Base-by-base conservation (phyloP, 2,888 invertebrate species). In the Pyrrhia umbra region DNA sequence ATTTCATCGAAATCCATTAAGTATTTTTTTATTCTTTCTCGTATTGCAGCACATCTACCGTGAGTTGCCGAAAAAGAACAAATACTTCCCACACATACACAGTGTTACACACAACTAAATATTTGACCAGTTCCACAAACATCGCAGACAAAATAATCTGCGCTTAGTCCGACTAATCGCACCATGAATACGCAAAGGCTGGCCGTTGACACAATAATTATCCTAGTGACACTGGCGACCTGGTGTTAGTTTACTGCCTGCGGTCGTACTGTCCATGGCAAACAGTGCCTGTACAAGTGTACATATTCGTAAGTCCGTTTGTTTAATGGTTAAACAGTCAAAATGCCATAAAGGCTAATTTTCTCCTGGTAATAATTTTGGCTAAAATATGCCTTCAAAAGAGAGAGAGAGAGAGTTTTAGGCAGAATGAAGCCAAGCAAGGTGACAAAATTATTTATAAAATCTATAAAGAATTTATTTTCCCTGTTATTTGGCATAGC, bases 151-250 rank as follows among this genome's bases (percentile, higher is more conserved):
- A 50, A 56, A 57, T 55, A 50, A 73, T 57, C 57, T 21, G 25
- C 18, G 37, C 30, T 47, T 27, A 51, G 6, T 23, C 16, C 46
- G 23, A 18, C 45, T 75, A 69, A 75, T 68, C 69, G 49, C 37
- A 34, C 68, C 40, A 75, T 68, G 68, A 67, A 75, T 75, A 60
- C 60, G 34, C 60, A 60, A 66, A 66, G 57, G 42, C 49, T 37
- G 16, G 15, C 25, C 27, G 75, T 75, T 69, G 75, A 74, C 75
- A 75, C 40, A 68, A 59, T 54, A 59, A 69, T 59, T 74, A 69
- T 51, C 40, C 40, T 45, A 45, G 69, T 59, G 58, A 39, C 34
- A 74, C 34, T 54, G 25, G 20, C 6, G 45, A 15, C 46, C 59
- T 37, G 52, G 45, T 45, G 75, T 59, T 54, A 40, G 68, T 68